These are phyloP conservation scores for Lepidochrysops patricia DNA, from an alignment of 2,888 invertebrate species.

Conservation along the genomic window DNA sequence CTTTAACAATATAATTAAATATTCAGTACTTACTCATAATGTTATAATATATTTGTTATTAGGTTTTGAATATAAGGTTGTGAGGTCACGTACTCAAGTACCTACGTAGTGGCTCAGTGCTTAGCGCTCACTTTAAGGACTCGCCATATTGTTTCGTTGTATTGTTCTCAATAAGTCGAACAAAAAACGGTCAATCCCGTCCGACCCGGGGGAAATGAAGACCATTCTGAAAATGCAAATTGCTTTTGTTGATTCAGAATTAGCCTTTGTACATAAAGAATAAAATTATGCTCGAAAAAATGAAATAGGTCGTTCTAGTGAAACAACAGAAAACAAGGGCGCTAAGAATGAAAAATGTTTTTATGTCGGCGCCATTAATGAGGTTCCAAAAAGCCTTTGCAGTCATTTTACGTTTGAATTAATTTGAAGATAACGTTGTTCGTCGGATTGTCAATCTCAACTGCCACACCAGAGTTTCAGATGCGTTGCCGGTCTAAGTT, in stretches of 20 bases:
- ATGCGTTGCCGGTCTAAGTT: too few relatives aligned
- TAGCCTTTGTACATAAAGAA: constrained; percentile 24
- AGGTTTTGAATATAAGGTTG: too few relatives aligned
- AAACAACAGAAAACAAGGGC: not conserved
- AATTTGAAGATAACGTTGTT: not conserved
- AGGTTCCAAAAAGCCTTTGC: not conserved
- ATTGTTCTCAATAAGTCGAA: constrained; percentile 36
- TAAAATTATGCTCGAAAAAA: constrained; percentile 22
- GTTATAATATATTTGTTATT: too few relatives aligned
- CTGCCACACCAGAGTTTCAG: too few relatives aligned
- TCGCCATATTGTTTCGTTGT: constrained; percentile 32
- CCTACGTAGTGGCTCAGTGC: not conserved
- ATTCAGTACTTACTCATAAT: too few relatives aligned
- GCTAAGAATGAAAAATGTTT: not conserved
- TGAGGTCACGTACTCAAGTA: not conserved
- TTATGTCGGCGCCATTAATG: constrained; percentile 1
- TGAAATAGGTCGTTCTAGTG: not conserved
- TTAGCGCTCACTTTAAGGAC: constrained; percentile 28
- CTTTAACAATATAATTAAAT: too few relatives aligned
- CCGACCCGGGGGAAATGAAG: constrained; percentile 29
- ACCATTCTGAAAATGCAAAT: constrained; percentile 31
- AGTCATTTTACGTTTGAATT: not conserved
- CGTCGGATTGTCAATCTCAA: too few relatives aligned
- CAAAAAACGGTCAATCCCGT: constrained; percentile 37
- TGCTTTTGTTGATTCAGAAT: constrained; percentile 25